Evolutionary conservation across 2,797 vertebrate species (phyloP), one percentile per base, ranked within the genome.

Genomic region (Hemibagrus guttatus): DNA sequence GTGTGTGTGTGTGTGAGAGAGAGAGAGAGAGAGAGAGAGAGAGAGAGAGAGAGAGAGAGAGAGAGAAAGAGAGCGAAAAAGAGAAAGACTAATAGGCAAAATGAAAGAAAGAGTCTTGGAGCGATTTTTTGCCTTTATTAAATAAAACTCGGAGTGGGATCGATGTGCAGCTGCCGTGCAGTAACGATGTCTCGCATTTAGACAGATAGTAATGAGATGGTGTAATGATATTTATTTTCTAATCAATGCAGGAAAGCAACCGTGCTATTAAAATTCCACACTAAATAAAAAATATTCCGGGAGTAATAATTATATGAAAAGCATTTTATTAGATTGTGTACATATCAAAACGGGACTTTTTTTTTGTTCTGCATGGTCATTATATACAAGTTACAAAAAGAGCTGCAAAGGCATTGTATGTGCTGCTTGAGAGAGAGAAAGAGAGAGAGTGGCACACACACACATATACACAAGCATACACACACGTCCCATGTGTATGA

Each of bases 171-270:
- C 84, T 87, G 85, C 81, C 71, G 54, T 19, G 21, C 54, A 23
- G 19, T 49, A 76, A 56, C 16, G 19, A 28, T 3, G 28, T 58
- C 75, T 9, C 19, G 3, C 28, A 12, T 58, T 35, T 39, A 11
- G 52, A 93, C 92, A 92, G 92, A 93, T 91, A 88, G 90, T 91
- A 88, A 94, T 93, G 89, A 92, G 83, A 88, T 89, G 88, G 84
- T 59, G 54, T 86, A 66, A 91, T 91, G 82, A 79, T 91, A 90
- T 93, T 86, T 92, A 92, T 35, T 6, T 81, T 85, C 81, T 91
- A 89, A 89, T 35, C 91, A 42, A 16, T 61, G 58, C 2, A 92
- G 90, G 92, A 92, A 88, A 35, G 23, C 1, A 4, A 56, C 85
- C 90, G 83, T 17, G 59, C 61, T 87, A 90, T 89, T 28, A 52